Evolutionary conservation across 2,888 invertebrate species (phyloP).

Genomic region (Leptinotarsa tumamoca): DNA sequence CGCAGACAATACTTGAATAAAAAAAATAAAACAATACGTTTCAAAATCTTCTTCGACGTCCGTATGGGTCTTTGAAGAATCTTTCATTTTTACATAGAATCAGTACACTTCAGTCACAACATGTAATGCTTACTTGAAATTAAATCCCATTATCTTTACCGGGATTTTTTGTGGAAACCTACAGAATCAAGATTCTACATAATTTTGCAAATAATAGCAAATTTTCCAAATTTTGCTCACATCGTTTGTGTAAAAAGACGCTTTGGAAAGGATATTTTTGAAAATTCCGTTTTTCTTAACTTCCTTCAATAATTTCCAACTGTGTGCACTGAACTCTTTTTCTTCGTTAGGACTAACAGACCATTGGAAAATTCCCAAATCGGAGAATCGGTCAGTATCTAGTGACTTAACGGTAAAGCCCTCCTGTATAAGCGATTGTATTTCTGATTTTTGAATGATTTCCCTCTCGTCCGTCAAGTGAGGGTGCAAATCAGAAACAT

Average conservation of each 20-base stretch:
- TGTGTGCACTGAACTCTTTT: not conserved
- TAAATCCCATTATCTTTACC: not conserved
- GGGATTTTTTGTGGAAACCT: not conserved
- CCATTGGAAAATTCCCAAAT: constrained; percentile 6
- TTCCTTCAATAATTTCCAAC: constrained; percentile 8
- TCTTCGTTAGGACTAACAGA: constrained; percentile 1
- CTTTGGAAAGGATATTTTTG: not conserved
- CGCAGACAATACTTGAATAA: not conserved
- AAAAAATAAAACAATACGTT: constrained; percentile 16
- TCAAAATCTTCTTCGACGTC: not conserved
- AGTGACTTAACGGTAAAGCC: constrained; percentile 16
- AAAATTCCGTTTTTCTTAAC: constrained; percentile 15
- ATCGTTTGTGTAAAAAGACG: not conserved
- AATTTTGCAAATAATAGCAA: constrained; percentile 24
- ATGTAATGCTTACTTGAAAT: constrained; percentile 8
- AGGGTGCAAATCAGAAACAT: constrained; percentile 16
- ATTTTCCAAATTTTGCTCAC: constrained; percentile 19
- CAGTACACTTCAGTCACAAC: constrained; percentile 7
- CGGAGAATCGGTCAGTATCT: constrained; percentile 10
- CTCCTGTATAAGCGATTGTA: constrained; percentile 13
- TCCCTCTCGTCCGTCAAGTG: not conserved
- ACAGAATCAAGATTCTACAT: constrained; percentile 17
- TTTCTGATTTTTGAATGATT: not conserved
- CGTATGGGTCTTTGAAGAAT: not conserved
- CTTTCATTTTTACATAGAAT: constrained; percentile 10